Evolutionary conservation across 37 sponge, comb jelly and placozoan species (phyloP).

Genomic region (Theonella swinhoei): DNA sequence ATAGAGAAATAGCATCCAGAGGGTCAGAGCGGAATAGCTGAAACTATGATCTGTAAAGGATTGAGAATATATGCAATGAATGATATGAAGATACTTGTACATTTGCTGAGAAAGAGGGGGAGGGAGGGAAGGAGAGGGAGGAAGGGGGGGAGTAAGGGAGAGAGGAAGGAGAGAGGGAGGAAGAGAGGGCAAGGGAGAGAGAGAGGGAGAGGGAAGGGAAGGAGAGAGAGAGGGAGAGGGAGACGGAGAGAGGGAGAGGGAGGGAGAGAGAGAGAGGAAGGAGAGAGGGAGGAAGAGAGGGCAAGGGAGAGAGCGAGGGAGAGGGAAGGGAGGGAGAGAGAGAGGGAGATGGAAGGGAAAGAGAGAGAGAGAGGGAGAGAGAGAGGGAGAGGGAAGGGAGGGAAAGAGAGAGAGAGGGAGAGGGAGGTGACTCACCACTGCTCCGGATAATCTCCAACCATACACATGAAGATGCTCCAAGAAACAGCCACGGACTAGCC

Average conservation of each 20-base stretch:
- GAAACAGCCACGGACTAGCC: conserved; percentile 57
- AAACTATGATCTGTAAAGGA: conserved; percentile 29
- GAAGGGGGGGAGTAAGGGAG: too few relatives aligned
- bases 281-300: conserved; percentile 24
- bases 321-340: too few relatives aligned
- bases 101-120: too few relatives aligned
- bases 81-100: not conserved
- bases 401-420: not conserved
- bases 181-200: too few relatives aligned
- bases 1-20: conserved; percentile 61
- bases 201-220: too few relatives aligned
- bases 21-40: conserved; percentile 28
- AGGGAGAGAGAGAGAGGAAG: conserved; percentile 13
- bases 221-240: conserved; percentile 3
- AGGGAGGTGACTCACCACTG: conserved; percentile 14
- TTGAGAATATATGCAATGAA: not conserved
- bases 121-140: too few relatives aligned
- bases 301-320: too few relatives aligned
- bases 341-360: too few relatives aligned
- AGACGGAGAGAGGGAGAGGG: conserved; percentile 14
- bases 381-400: conserved; percentile 1
- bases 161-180: too few relatives aligned
- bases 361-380: conserved; percentile 20
- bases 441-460: conserved; percentile 61
- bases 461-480: conserved; percentile 60